Base-by-base conservation (phyloP, 1,140 invertebrate species). In the Argopecten irradians region DNA sequence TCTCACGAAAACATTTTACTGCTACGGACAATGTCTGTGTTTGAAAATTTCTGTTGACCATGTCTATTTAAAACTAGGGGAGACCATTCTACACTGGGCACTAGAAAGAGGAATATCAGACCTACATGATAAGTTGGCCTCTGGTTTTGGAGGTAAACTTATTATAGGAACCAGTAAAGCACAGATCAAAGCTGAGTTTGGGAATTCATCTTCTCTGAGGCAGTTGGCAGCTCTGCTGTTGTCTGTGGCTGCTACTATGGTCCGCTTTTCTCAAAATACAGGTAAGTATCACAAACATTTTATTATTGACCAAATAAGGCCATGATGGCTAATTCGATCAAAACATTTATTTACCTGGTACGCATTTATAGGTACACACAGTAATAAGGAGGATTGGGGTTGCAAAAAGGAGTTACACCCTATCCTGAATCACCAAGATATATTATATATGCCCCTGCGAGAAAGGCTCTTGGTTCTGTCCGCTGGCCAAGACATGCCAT, bases 171-270 rank as follows among this genome's bases (percentile, higher is more conserved):
- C 55, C 55, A 28, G 55, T 28, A 71, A 71, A 71, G n/a, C 55
- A 71, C 22, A 71, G 16, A n/a, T 71, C 22, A 71, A 71, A n/a
- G 5, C 55, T 7, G 55, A 71, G 16, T 71, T 71, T 71, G 55
- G 55, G 28, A 71, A 71, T 71, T 1, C 28, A 16, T 71, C 55
- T 71, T 71, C 55, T 28, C 55, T 71, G 13, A 22, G 55, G 28
- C 55, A 71, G 55, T 16, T 71, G 22, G 55, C 55, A 16, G 55
- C 55, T 71, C 28, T 71, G 28, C 22, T 71, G 2, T 71, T 71
- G n/a, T 71, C 55, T 71, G 55, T 71, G 22, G 55, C 55, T n/a
- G 55, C 55, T 71, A 71, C 55, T n/a, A 71, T 71, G n/a, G n/a
- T 71, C 13, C 55, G 55, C 5, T 71, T 71, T 71, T 28, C 22